A percentile compares a stretch with the other conserved stretches of the same genome.
Evolutionary conservation across 2,797 vertebrate species (phyloP).

Genomic region (Ctenochaetus hawaiiensis): DNA sequence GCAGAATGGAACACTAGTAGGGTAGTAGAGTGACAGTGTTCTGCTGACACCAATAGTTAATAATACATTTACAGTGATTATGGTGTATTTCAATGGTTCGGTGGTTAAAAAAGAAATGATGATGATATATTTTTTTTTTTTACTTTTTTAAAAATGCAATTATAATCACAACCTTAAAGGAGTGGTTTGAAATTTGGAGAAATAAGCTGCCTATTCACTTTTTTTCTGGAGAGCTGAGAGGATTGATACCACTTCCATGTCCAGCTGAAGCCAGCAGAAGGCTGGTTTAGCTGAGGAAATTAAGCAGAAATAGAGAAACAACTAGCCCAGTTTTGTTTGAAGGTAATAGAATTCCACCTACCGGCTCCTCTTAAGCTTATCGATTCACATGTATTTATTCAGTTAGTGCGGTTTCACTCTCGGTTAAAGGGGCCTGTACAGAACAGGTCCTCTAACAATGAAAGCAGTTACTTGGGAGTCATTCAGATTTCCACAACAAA

Average conservation of each 20-base stretch:
- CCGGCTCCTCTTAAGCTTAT: too few species aligned
- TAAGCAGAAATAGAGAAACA: too few species aligned
- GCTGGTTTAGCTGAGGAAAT: not conserved
- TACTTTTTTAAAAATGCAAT: conserved; percentile 50
- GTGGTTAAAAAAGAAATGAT: conserved; percentile 17
- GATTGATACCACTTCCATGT: not conserved
- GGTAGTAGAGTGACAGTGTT: conserved; percentile 5
- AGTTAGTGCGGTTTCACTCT: too few species aligned
- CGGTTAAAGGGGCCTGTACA: too few species aligned
- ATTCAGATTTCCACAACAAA: too few species aligned
- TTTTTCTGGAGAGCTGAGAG: not conserved
- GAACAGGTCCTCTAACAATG: too few species aligned
- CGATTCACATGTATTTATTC: too few species aligned
- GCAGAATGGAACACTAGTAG: conserved; percentile 3
- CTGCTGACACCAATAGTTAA: conserved; percentile 15
- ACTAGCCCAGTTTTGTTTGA: too few species aligned
- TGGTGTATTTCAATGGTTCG: not conserved
- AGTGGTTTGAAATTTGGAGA: conserved; percentile 20
- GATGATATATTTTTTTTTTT: conserved; percentile 35
- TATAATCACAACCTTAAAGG: conserved; percentile 41
- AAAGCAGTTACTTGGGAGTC: too few species aligned
- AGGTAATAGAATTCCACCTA: too few species aligned
- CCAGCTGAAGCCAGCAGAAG: not conserved
- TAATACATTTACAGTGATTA: conserved; percentile 17
- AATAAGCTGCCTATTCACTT: not conserved